phyloP scores from a whole-genome alignment of 2,888 invertebrate genomes.

The Diaperis boleti region DNA sequence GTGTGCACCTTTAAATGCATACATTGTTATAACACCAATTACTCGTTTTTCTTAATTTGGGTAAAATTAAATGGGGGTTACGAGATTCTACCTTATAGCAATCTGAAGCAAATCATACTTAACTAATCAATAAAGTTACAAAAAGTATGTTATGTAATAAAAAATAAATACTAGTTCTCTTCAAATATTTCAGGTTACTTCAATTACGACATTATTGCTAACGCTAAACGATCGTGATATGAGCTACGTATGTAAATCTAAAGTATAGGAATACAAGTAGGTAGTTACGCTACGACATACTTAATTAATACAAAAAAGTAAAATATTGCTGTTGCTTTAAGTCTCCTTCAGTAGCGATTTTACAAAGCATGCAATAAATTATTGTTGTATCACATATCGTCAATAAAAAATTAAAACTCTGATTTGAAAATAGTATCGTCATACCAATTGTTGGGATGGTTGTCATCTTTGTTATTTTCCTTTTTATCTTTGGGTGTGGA shows the following conservation, averaged over 20 bases:
- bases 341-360: not conserved
- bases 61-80: not conserved
- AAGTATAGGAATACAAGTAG: slow-evolving; percentile 19
- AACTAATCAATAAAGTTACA: not conserved
- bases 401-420: slow-evolving; percentile 24
- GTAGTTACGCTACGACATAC: no score
- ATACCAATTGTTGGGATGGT: slow-evolving; percentile 96
- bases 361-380: slow-evolving; percentile 33
- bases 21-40: no score
- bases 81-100: slow-evolving; percentile 3
- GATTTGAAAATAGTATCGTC: slow-evolving; percentile 70
- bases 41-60: no score
- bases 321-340: slow-evolving; percentile 16
- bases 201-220: slow-evolving; percentile 21
- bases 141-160: slow-evolving; percentile 17
- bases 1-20: not conserved
- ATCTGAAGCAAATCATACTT: not conserved
- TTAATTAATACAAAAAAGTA: slow-evolving; percentile 1
- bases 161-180: slow-evolving; percentile 16
- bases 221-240: slow-evolving; percentile 7
- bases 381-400: slow-evolving; percentile 22
- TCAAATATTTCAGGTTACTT: not conserved
- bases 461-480: slow-evolving; percentile 68
- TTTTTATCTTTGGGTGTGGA: slow-evolving; percentile 78
- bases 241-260: slow-evolving; percentile 5